Evolutionary conservation across 2,113 vertebrate species (phyloP).

Genomic region (Pampusana beccarii): DNA sequence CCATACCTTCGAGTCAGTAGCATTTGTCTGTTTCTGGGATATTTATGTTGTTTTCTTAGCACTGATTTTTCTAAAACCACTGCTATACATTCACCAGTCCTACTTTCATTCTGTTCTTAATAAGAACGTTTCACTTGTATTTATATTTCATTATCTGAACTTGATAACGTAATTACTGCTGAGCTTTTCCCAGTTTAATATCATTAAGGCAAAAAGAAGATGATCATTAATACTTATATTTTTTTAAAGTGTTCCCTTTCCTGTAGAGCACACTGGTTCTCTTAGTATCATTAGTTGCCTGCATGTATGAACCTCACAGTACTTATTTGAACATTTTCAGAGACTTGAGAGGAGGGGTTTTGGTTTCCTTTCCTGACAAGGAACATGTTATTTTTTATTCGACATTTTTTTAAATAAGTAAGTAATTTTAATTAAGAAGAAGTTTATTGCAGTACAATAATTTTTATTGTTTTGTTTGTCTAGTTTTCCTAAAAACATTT

Average conservation of each 20-base stretch:
- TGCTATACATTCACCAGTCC: neutral
- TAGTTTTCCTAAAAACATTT: neutral
- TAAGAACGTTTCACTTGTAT: neutral
- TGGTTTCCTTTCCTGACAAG: neutral
- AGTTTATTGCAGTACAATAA: neutral
- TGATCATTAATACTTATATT: neutral
- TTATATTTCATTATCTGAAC: neutral
- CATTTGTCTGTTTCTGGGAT: neutral
- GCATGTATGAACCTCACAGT: neutral
- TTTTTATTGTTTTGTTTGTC: neutral
- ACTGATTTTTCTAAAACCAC: neutral
- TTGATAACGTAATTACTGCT: neutral
- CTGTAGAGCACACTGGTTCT: neutral
- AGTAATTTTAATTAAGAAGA: neutral
- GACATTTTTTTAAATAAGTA: neutral
- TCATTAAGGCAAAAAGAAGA: neutral
- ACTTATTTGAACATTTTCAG: neutral
- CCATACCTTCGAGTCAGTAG: neutral
- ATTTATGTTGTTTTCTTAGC: neutral
- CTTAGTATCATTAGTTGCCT: neutral
- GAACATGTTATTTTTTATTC: neutral
- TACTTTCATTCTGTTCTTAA: neutral
- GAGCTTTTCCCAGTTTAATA: conserved; percentile 1
- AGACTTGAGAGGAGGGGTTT: neutral
- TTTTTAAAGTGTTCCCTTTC: neutral